These are phyloP conservation scores for Diachrysia chrysitis DNA, from an alignment of 2,888 invertebrate genomes.

Conservation along the genomic window DNA sequence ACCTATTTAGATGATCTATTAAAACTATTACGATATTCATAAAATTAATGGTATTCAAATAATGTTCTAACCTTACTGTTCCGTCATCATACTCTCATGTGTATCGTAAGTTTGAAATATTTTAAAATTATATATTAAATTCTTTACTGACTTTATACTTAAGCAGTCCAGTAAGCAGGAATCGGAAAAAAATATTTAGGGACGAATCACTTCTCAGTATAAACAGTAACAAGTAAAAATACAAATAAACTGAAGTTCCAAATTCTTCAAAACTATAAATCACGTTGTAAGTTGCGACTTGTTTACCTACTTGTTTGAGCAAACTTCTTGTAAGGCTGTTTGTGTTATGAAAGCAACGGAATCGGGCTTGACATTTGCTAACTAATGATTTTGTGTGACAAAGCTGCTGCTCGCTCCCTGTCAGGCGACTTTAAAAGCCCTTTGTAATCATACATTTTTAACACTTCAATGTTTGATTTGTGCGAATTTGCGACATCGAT, in stretches of 20 bases:
- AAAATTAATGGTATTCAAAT: conserved; percentile 12
- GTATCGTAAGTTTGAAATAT: too few relatives aligned
- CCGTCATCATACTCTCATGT: too few relatives aligned
- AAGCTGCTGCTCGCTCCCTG: conserved; percentile 77
- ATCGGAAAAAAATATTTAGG: not conserved
- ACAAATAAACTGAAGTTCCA: conserved; percentile 68
- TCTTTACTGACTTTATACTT: too few relatives aligned
- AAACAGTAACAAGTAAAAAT: conserved; percentile 64
- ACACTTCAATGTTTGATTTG: conserved; percentile 89
- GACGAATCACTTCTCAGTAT: conserved; percentile 28
- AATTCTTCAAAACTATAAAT: conserved; percentile 70
- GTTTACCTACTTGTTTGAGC: conserved; percentile 80
- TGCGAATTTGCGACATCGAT: conserved; percentile 82
- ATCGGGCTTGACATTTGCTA: conserved; percentile 80
- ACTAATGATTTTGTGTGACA: conserved; percentile 84
- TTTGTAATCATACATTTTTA: conserved; percentile 84
- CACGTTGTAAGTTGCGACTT: conserved; percentile 70
- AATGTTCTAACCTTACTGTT: too few relatives aligned
- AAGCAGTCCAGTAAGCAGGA: too few relatives aligned
- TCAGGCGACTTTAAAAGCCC: conserved; percentile 76
- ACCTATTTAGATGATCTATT: conserved; percentile 52
- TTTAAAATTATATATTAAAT: too few relatives aligned
- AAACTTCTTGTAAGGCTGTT: conserved; percentile 81
- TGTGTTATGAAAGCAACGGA: conserved; percentile 73
- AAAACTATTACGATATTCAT: conserved; percentile 31